Evolutionary conservation across 1,140 invertebrate species (phyloP), one percentile per base, ranked within the genome.

Genomic region (Spodoptera frugiperda): DNA sequence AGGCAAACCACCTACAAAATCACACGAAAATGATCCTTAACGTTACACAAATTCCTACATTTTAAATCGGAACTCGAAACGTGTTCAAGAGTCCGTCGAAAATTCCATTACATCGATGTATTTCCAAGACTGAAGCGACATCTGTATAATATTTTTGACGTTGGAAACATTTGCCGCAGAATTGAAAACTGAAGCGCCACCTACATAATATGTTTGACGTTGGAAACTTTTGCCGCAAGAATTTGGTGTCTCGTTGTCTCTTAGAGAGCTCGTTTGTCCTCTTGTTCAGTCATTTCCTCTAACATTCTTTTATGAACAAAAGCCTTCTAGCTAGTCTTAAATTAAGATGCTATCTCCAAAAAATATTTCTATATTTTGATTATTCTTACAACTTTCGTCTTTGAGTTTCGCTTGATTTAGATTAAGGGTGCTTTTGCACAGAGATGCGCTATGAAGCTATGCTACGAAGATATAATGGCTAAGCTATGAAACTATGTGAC

Each of bases 221-320:
- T 65, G 59, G 39, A 65, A 75, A 54, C 53, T 30, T 73, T 61
- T 54, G 19, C 33, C 54, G 25, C 46, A 53, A 75, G 73, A 63
- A 54, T 75, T 33, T 54, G 63, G 74, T 30, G 39, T 76, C 77
- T 82, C 80, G 80, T 82, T 83, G 82, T 65, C 51, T 71, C 77
- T 72, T 79, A 75, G 61, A 76, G 68, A 81, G 25, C 80, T 81
- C 65, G 49, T 73, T 80, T 67, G 59, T 77, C 72, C 71, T 53
- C 68, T 57, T 80, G 78, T 81, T 80, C 79, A 71, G 61, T 71
- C 54, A 77, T 76, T 79, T 79, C 49, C 53, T 53, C 76, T 17
- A 63, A 63, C 74, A 73, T 73, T 82, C 61, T 76, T 76, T 74
- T 76, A 51, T 44, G 63, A 74, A 67, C 44, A 73, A 78, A 55